Conservation (phyloP, 1,140 invertebrate genomes). For the Lasioglossum baleicum region DNA sequence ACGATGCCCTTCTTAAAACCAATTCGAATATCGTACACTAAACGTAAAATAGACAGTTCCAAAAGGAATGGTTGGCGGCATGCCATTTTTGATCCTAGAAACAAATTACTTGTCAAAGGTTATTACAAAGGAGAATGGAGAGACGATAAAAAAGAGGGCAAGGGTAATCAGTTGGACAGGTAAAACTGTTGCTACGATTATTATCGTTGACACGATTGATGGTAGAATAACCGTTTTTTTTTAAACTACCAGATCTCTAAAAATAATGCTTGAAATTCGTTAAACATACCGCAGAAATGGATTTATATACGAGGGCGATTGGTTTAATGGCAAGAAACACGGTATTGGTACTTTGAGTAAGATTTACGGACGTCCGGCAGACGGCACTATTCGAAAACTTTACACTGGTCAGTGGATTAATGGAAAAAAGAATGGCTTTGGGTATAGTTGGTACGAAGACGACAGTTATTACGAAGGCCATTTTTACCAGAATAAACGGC, state of each 20-base stretch:
- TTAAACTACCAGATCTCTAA: not conserved
- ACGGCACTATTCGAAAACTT: conserved; percentile 37
- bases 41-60: conserved; percentile 25
- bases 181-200: conserved; percentile 17
- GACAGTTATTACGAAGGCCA: conserved; percentile 83
- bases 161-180: conserved; percentile 51
- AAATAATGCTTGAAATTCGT: conserved; percentile 14
- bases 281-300: conserved; percentile 61
- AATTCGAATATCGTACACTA: conserved; percentile 16
- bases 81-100: conserved; percentile 78
- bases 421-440: conserved; percentile 81
- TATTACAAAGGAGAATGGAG: conserved; percentile 82
- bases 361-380: conserved; percentile 8
- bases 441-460: conserved; percentile 81
- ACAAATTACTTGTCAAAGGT: conserved; percentile 60
- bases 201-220: not conserved
- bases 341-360: conserved; percentile 67
- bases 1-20: conserved; percentile 51
- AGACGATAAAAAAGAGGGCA: conserved; percentile 80
- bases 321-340: conserved; percentile 74
- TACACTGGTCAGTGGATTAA: conserved; percentile 80
- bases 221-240: conserved; percentile 13
- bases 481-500: conserved; percentile 81
- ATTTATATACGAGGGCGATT: conserved; percentile 80
- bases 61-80: conserved; percentile 79